These are phyloP conservation scores for Oscheius sp. DNA, from an alignment of 2,888 invertebrate genomes.

Conservation along the genomic window DNA sequence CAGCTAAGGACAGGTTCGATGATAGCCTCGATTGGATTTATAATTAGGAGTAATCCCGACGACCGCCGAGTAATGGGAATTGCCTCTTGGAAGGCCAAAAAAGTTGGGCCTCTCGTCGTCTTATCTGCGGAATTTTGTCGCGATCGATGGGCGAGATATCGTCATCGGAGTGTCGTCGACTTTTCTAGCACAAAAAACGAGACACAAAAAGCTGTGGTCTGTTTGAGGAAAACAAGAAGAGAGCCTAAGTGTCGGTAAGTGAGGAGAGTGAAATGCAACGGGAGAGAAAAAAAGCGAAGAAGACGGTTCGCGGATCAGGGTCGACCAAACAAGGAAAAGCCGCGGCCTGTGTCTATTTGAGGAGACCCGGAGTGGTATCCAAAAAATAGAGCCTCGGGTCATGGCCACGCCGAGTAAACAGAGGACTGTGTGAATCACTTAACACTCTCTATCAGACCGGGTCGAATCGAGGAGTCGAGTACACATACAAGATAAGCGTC, in stretches of 20 bases:
- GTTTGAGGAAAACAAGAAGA: slow-evolving; percentile 2
- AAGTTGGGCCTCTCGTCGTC: not conserved
- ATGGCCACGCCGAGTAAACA: slow-evolving; percentile 18
- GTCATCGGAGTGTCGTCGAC: not conserved
- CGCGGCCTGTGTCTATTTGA: not conserved
- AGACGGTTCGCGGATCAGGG: not conserved
- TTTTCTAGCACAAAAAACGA: not conserved
- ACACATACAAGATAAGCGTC: not conserved
- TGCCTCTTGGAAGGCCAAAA: not conserved
- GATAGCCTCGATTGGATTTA: not conserved
- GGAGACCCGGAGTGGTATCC: not conserved
- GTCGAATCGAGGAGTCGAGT: not conserved
- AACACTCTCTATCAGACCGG: not conserved
- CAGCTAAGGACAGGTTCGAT: not conserved
- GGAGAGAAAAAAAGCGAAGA: not conserved
- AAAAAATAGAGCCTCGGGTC: slow-evolving; percentile 15
- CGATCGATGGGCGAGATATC: slow-evolving; percentile 30
- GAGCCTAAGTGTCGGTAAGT: not conserved
- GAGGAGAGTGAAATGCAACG: not conserved
- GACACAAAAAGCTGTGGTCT: not conserved
- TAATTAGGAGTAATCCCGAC: not conserved
- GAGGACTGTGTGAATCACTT: slow-evolving; percentile 2
- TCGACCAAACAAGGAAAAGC: not conserved
- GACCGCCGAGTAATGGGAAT: not conserved
- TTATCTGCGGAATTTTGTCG: slow-evolving; percentile 33